Evolutionary conservation across 2,888 invertebrate species (phyloP).

Genomic region (Polyploca ridens): DNA sequence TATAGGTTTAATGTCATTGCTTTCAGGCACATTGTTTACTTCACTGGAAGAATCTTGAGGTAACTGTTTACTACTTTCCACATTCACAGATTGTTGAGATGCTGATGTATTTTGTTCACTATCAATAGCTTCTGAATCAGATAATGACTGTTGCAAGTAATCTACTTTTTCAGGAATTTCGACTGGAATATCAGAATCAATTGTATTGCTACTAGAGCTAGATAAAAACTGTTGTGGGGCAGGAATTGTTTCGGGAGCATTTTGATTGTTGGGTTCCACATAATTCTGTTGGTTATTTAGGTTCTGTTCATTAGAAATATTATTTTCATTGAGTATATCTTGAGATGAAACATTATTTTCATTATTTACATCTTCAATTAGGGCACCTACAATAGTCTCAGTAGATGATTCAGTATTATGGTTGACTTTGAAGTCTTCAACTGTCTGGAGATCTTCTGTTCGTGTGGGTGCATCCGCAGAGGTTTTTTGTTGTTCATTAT

Average conservation of each 20-base stretch:
- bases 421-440: neutral
- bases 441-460: neutral
- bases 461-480: neutral
- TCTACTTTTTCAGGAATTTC: constrained; percentile 50
- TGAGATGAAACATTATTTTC: neutral
- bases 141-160: constrained; percentile 37
- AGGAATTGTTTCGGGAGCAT: constrained; percentile 16
- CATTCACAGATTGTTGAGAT: constrained; percentile 26
- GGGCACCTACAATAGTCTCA: neutral
- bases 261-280: constrained; percentile 15
- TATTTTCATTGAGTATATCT: neutral
- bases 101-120: constrained; percentile 52
- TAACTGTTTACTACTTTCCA: constrained; percentile 24
- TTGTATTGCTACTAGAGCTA: constrained; percentile 33
- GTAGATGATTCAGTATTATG: neutral
- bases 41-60: constrained; percentile 33
- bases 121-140: constrained; percentile 39
- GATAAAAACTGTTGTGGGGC: constrained; percentile 34
- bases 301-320: constrained; percentile 11
- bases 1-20: constrained; percentile 20
- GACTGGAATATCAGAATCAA: constrained; percentile 24
- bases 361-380: neutral
- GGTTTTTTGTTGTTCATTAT: neutral
- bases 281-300: constrained; percentile 15
- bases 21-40: constrained; percentile 36